Evolutionary conservation across 35 echinoderm and acorn worm species (phyloP).

Genomic region (Eucidaris tribuloides): DNA sequence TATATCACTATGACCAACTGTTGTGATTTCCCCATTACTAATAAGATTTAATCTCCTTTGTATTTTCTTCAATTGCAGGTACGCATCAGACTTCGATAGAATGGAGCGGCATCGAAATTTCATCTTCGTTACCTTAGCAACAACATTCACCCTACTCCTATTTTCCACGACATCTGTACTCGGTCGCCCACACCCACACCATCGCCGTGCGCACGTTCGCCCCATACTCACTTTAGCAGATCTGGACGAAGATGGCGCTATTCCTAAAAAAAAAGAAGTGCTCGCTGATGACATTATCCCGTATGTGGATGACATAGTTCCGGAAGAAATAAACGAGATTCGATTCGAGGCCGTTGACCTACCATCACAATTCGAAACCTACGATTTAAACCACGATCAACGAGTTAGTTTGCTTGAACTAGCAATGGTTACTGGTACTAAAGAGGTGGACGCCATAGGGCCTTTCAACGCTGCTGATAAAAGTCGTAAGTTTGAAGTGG

Average conservation of each 20-base stretch:
- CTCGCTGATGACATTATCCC: too few relatives aligned
- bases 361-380: slow-evolving; percentile 19
- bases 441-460: slow-evolving; percentile 9
- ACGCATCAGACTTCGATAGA: too few relatives aligned
- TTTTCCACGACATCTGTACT: background rate
- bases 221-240: background rate
- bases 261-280: background rate
- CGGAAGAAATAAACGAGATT: background rate
- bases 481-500: slow-evolving; percentile 49
- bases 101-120: background rate
- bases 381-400: slow-evolving; percentile 29
- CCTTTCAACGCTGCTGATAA: slow-evolving; percentile 47
- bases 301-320: background rate
- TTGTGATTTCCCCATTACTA: too few relatives aligned
- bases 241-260: slow-evolving; percentile 15
- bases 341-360: slow-evolving; percentile 6
- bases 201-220: too few relatives aligned
- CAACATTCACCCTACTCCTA: background rate
- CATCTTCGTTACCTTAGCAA: background rate
- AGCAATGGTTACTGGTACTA: slow-evolving; percentile 27
- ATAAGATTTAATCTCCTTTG: too few relatives aligned
- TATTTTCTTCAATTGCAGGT: too few relatives aligned
- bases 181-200: background rate
- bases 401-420: slow-evolving; percentile 38
- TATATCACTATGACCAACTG: too few relatives aligned